Evolutionary conservation across 2,888 invertebrate genomes (phyloP).

Genomic region (Peribatodes rhomboidaria): DNA sequence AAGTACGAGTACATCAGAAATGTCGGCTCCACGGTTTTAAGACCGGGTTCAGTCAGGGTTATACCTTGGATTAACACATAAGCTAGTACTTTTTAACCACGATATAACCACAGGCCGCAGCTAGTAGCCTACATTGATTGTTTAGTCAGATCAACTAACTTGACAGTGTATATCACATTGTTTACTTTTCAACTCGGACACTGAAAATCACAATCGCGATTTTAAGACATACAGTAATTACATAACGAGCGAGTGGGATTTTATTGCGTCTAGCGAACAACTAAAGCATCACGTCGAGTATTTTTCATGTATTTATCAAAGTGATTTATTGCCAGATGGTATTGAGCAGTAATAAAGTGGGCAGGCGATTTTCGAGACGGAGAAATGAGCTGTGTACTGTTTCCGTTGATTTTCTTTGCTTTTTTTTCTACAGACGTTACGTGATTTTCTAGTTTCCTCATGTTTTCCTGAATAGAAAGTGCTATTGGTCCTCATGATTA

Average conservation of each 20-base stretch:
- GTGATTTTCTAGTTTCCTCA: not conserved
- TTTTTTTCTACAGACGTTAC: too few relatives aligned
- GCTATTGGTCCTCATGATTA: too few relatives aligned
- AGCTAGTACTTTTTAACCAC: too few relatives aligned
- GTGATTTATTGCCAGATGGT: constrained; percentile 22
- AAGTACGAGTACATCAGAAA: too few relatives aligned
- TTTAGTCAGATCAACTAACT: constrained; percentile 2
- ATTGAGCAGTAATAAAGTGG: constrained; percentile 18
- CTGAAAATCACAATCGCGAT: not conserved
- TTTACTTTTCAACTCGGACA: constrained; percentile 12
- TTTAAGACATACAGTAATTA: constrained; percentile 7
- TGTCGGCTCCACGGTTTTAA: too few relatives aligned
- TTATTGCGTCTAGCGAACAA: constrained; percentile 19
- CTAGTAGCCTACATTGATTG: too few relatives aligned
- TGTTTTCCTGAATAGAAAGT: too few relatives aligned
- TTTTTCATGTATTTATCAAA: constrained; percentile 25
- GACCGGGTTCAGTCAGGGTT: too few relatives aligned
- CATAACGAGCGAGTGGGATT: constrained; percentile 25
- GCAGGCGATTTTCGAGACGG: constrained; percentile 8
- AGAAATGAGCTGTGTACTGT: constrained; percentile 5
- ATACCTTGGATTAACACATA: too few relatives aligned
- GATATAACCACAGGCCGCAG: too few relatives aligned
- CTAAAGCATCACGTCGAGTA: constrained; percentile 6
- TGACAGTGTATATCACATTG: not conserved
- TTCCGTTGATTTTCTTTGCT: not conserved